Evolutionary conservation across 2,113 vertebrate genomes (phyloP).

Genomic region (Zosterops japonicus): DNA sequence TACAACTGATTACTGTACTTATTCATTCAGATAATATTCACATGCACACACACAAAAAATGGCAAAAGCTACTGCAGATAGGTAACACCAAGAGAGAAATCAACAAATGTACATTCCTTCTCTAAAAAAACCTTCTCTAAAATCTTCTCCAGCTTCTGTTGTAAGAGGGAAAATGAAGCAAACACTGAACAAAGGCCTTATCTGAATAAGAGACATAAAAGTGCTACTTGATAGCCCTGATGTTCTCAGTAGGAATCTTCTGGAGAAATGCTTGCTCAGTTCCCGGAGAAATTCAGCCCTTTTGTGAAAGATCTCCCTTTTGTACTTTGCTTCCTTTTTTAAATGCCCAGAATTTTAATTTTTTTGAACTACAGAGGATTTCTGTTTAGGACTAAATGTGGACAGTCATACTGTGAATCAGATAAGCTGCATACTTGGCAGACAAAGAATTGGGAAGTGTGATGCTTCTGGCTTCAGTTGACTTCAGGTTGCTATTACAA

Average conservation of each 20-base stretch:
- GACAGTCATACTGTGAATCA: constrained; percentile 51
- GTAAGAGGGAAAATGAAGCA: background rate
- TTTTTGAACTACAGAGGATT: constrained; percentile 43
- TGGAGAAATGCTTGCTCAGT: background rate
- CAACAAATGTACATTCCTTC: background rate
- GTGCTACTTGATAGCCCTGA: background rate
- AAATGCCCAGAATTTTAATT: background rate
- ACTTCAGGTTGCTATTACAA: constrained; percentile 1
- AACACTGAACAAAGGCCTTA: background rate
- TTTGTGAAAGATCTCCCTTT: background rate
- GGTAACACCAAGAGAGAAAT: background rate
- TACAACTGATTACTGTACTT: background rate
- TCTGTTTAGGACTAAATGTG: constrained; percentile 45
- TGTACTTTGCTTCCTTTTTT: background rate
- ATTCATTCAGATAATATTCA: background rate
- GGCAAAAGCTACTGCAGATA: background rate
- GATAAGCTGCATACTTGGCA: constrained; percentile 60
- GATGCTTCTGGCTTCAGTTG: constrained; percentile 2
- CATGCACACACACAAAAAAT: background rate
- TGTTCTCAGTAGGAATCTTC: background rate
- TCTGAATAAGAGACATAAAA: background rate
- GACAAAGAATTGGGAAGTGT: background rate
- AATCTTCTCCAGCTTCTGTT: background rate
- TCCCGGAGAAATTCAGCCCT: constrained; percentile 1
- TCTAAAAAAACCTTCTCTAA: background rate